These are phyloP conservation scores for Oxytorus armatus DNA, from an alignment of 2,888 invertebrate genomes.

Conservation along the genomic window DNA sequence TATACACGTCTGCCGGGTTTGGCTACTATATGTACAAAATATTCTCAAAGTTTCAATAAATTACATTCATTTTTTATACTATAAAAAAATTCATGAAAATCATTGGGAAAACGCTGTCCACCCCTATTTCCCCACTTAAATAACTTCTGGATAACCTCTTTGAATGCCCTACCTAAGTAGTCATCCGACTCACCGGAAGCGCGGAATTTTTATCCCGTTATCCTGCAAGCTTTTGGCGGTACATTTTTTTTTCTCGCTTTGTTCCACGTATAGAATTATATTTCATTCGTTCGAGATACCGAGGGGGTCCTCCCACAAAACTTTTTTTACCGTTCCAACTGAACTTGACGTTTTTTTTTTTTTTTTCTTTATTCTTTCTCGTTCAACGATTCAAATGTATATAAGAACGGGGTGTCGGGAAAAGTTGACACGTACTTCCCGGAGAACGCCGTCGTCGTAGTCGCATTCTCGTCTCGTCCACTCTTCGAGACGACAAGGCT, in stretches of 20 bases:
- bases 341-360: constrained; percentile 24
- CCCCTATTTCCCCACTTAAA: too few species aligned
- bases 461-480: constrained; percentile 34
- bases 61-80: too few species aligned
- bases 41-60: too few species aligned
- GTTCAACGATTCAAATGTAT: constrained; percentile 34
- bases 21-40: too few species aligned
- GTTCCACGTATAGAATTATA: constrained; percentile 55
- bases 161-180: too few species aligned
- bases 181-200: too few species aligned
- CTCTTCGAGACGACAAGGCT: constrained; percentile 32
- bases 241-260: constrained; percentile 13
- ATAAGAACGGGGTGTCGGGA: constrained; percentile 63
- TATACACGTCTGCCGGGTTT: too few species aligned
- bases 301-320: constrained; percentile 53
- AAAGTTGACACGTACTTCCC: constrained; percentile 71
- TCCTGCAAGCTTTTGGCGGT: constrained; percentile 9
- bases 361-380: constrained; percentile 23
- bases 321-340: constrained; percentile 53
- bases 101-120: too few species aligned
- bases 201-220: too few species aligned
- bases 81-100: too few species aligned
- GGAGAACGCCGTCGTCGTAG: constrained; percentile 61
- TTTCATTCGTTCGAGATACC: constrained; percentile 25
- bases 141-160: too few species aligned